Evolutionary conservation across 2,888 invertebrate genomes (phyloP), one percentile per base, ranked within the genome.

Genomic region (Blomia tropicalis): DNA sequence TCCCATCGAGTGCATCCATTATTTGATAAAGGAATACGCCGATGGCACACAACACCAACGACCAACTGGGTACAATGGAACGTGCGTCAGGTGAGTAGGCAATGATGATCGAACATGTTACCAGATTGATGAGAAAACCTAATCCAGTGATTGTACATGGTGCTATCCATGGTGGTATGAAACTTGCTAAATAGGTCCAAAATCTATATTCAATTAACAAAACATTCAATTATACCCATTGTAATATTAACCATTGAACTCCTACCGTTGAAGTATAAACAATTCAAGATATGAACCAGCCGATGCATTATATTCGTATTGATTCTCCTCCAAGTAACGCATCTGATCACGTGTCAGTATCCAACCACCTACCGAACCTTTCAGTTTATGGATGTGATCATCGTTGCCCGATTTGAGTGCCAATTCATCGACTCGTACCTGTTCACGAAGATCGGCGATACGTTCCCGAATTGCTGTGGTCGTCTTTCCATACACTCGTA

Each of bases 1-100:
- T 99, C 58, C 98, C 98, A 76, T 99, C 98, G 66, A 96, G 92
- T 54, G 98, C 96, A 77, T 98, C 98, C 70, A 98, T 79, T 72
- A 92, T 91, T 77, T 98, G 96, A 77, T 98, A 98, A 63, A 91
- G 77, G 76, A 98, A 96, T 66, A 98, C 80, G 11, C 96, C 96
- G 29, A 93, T 71, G 0, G 88, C 95, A 74, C 92, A 93, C 1
- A 92, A 75, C 17, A 88, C 80, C 73, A 88, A 91, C 4, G 90
- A 83, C 95, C 95, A 96, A 71, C 85, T 77, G 58, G 98, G 96
- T 58, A 87, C 85, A 70, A 83, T 43, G 89, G 93, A 75, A 93
- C 89, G 82, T 43, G 89, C 93, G 75, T 95, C 90, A 62, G 93
- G 90, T 71, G 90, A 88, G 76, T 85, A 92, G 81, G 84, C 84